Base-by-base conservation (phyloP, 2,113 vertebrate species). In the Reinhardtius hippoglossoides region DNA sequence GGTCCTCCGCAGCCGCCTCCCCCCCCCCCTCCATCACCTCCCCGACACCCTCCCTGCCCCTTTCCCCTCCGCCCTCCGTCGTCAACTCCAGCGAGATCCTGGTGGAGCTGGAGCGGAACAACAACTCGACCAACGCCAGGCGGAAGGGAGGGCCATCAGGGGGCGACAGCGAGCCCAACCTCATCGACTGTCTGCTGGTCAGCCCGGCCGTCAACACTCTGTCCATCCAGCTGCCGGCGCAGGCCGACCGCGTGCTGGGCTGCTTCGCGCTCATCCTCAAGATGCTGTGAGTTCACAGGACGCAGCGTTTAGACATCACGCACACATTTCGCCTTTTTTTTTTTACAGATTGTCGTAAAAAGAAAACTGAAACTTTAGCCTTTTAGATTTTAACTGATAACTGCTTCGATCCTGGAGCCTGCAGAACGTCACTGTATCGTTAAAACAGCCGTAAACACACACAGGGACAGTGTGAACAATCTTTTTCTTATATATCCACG, bases 141-240 rank as follows among this genome's bases (percentile, higher is more conserved):
- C 94, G 95, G 89, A 97, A 96, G 5, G 95, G 93, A 86, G 96
- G 83, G 89, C 96, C 95, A 0, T 88, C 87, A 0, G 96, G 96
- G 78, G 95, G 95, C 0, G 96, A 98, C 95, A 97, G 96, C 0
- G 98, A 99, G 88, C 98, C 97, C 88, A 99, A 98, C 94, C 96
- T 99, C 70, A 99, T 99, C 37, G 98, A 99, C 94, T 98, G 98
- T 88, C 94, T 99, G 88, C 95, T 99, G 95, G 98, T 99, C 94
- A 98, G 97, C 92, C 98, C 98, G 0, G 95, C 96, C 23, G 95
- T 97, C 91, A 98, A 95, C 92, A 95, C 96, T 71, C 95, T 99
- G 89, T 98, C 96, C 95, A 99, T 99, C 65, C 98, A 99, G 93
- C 96, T 99, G 78, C 97, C 97, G 0, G 95, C 97, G 5, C 97